A percentile compares a stretch with the other conserved stretches of the same genome.
Conservation (phyloP, 2,113 vertebrate genomes). For the Zootoca vivipara region DNA sequence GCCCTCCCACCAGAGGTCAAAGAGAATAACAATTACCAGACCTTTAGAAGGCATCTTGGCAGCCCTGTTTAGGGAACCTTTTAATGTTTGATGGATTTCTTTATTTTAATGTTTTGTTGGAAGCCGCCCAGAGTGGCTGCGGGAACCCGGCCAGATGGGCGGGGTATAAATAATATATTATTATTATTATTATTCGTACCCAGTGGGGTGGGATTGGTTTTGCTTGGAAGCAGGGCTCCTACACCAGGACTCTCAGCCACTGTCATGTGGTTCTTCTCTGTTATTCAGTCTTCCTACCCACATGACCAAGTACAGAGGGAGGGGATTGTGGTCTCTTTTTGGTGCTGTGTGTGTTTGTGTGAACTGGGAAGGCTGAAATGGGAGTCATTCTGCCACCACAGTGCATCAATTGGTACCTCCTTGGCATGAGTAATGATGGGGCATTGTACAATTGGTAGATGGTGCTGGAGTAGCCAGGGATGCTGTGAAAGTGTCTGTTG, state of each 20-base stretch:
- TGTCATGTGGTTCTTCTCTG: neutral
- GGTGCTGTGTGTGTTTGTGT: neutral
- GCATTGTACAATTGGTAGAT: too few relatives aligned
- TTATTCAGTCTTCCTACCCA: neutral
- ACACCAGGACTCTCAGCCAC: neutral
- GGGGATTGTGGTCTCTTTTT: neutral
- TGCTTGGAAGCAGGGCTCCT: too few relatives aligned
- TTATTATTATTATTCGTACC: too few relatives aligned
- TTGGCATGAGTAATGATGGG: neutral
- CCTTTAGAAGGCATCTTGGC: too few relatives aligned
- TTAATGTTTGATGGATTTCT: too few relatives aligned
- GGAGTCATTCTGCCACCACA: neutral
- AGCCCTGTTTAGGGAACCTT: too few relatives aligned
- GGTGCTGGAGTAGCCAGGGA: neutral
- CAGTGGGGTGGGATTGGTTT: neutral
- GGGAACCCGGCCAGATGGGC: too few relatives aligned
- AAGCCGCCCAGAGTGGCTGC: too few relatives aligned
- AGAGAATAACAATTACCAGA: too few relatives aligned
- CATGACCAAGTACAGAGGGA: neutral
- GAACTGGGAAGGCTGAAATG: neutral
- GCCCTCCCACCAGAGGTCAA: too few relatives aligned
- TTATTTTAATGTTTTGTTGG: too few relatives aligned
- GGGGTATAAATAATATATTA: too few relatives aligned
- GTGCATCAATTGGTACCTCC: neutral
- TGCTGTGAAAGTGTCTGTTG: neutral